A percentile compares a stretch with the other conserved stretches of the same genome.
Conservation (phyloP, 30 jellyfish, hydroid and myxozoan genomes). For the Aurelia aurita complex sp. Pacific region DNA sequence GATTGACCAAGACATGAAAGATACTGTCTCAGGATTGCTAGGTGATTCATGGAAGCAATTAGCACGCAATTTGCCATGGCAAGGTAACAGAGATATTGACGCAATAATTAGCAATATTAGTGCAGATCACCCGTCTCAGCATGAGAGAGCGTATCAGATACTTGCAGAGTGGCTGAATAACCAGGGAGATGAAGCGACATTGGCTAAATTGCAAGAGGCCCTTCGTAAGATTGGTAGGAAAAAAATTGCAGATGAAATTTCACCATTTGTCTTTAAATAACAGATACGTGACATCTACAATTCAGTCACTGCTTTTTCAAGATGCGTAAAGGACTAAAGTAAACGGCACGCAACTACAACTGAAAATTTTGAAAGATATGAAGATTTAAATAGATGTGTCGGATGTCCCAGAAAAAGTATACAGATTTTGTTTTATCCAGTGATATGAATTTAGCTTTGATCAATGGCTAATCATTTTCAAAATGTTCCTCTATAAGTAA, state of each 20-base stretch:
- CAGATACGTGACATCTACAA: no score
- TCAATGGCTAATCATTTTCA: no score
- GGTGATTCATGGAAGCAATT: slow-evolving; percentile 1
- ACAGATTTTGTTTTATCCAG: no score
- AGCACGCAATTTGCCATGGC: slow-evolving; percentile 6
- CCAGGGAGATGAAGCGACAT: slow-evolving; percentile 10
- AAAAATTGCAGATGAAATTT: not conserved
- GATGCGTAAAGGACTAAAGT: no score
- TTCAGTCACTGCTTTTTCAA: no score
- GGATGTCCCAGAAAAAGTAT: no score
- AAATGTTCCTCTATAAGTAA: no score
- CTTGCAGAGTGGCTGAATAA: not conserved
- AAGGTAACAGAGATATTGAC: not conserved
- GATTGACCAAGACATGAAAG: not conserved
- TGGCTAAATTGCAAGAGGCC: not conserved
- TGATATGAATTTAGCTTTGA: no score
- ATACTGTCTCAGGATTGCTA: not conserved
- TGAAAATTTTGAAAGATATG: no score
- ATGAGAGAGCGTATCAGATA: slow-evolving; percentile 14
- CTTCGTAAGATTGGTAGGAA: not conserved
- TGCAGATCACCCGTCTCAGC: not conserved
- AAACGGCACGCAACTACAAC: no score
- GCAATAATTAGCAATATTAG: not conserved
- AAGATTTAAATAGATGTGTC: no score
- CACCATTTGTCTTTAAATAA: not conserved